Base-by-base conservation (phyloP, 1,140 invertebrate genomes). In the Drosophila ambigua region DNA sequence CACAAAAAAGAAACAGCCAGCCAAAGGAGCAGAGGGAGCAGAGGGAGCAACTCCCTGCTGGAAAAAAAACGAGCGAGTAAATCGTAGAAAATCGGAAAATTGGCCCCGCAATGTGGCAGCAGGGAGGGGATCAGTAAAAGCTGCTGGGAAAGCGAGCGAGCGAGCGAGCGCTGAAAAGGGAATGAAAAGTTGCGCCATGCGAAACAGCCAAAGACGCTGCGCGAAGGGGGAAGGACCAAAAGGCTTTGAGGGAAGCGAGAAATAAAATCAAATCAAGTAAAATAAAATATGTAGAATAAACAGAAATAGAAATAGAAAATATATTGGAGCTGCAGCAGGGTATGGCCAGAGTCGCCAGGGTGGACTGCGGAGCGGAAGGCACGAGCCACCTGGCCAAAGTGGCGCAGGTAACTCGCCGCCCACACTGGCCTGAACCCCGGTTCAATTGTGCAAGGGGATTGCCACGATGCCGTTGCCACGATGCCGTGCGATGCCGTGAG, bases 381-480 rank as follows among this genome's bases (percentile, higher is more conserved):
- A 20, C 20, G 20, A 2, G 2, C 20, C 20, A 20, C 23, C 61
- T 16, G 43, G 4, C 28, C 26, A 49, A 46, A 63, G 46, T 24
- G 9, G 48, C 28, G 39, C 48, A 26, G 65, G 61, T 67, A 68
- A 67, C 62, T 41, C 49, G 28, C 16, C 62, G 26, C 6, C 23
- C 23, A 24, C 23, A 24, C 23, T 24, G 23, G 23, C 28, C 23
- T 24, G 23, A 2, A 28, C 43, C 62, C 20, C 41, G 75, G 67
- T 60, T 85, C 77, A 72, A 84, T 85, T 84, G 80, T 81, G 77
- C 81, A 69, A 63, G 67, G 72, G 72, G 72, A 85, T 84, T 83
- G 79, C 13, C 35, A 39, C 9, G 35, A 35, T 74, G 63, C 7
- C 28, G 28, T 9, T 62, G 60, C 9, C 31, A 7, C 8, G 54